A percentile compares a stretch with the other conserved stretches of the same genome.
These are phyloP conservation scores for Scophthalmus maximus DNA, from an alignment of 2,113 vertebrate genomes.

Conservation along the genomic window DNA sequence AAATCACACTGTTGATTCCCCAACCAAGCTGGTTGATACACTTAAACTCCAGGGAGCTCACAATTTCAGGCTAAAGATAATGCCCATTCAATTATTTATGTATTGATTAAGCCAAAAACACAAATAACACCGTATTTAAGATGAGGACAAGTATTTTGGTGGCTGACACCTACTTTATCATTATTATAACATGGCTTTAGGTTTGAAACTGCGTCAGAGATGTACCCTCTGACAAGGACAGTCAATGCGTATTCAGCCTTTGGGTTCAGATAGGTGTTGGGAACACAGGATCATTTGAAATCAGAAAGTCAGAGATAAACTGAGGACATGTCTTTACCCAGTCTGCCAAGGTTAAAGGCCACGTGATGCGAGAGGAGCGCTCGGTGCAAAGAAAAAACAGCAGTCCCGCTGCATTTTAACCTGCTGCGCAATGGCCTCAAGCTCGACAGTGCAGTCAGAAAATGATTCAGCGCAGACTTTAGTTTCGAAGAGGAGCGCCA, in stretches of 20 bases:
- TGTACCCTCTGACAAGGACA: neutral
- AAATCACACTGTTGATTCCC: conserved; percentile 2
- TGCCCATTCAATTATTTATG: neutral
- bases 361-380: too few relatives aligned
- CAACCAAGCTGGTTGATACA: neutral
- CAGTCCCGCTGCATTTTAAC: too few relatives aligned
- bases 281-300: neutral
- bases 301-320: neutral
- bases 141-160: neutral
- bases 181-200: neutral
- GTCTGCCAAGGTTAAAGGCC: neutral
- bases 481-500: too few relatives aligned
- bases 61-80: neutral
- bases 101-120: neutral
- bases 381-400: too few relatives aligned
- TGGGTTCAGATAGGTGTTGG: conserved; percentile 1
- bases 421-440: too few relatives aligned
- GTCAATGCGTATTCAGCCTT: neutral
- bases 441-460: too few relatives aligned
- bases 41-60: too few relatives aligned
- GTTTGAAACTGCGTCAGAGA: neutral
- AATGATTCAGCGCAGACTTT: too few relatives aligned
- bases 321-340: neutral
- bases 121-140: neutral
- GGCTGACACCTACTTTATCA: neutral